phyloP scores from a whole-genome alignment of 1,140 invertebrate genomes.

The Hyles euphorbiae region DNA sequence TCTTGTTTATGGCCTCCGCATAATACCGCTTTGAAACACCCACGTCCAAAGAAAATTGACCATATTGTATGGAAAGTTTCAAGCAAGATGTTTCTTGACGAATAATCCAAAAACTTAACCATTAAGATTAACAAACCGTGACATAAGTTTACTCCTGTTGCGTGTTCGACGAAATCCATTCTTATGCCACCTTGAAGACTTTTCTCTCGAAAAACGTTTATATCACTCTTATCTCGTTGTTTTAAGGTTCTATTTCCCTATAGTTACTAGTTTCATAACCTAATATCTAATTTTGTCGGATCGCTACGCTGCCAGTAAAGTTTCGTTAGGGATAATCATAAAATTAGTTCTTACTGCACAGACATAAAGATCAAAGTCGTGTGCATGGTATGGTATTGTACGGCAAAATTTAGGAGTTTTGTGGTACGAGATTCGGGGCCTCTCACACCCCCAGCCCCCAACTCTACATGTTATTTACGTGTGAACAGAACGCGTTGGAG shows the following conservation, averaged over 20 bases:
- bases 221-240: too few species aligned
- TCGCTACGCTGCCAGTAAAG: background rate
- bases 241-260: too few species aligned
- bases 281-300: background rate
- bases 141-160: slow-evolving; percentile 62
- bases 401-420: background rate
- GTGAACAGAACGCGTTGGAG: slow-evolving; percentile 68
- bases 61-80: background rate
- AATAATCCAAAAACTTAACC: slow-evolving; percentile 45
- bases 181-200: slow-evolving; percentile 17
- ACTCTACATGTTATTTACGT: slow-evolving; percentile 74
- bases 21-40: too few species aligned
- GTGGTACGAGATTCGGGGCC: slow-evolving; percentile 22
- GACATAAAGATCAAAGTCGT: too few species aligned
- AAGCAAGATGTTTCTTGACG: slow-evolving; percentile 11
- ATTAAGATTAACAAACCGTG: slow-evolving; percentile 62
- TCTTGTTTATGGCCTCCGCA: too few species aligned
- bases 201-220: too few species aligned
- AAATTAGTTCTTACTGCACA: too few species aligned
- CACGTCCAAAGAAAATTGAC: too few species aligned
- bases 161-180: slow-evolving; percentile 61
- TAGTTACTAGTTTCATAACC: background rate
- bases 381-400: too few species aligned
- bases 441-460: slow-evolving; percentile 45
- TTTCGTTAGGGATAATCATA: too few species aligned